Base-by-base conservation (phyloP, 2,797 vertebrate species). In the Calcarius lapponicus region DNA sequence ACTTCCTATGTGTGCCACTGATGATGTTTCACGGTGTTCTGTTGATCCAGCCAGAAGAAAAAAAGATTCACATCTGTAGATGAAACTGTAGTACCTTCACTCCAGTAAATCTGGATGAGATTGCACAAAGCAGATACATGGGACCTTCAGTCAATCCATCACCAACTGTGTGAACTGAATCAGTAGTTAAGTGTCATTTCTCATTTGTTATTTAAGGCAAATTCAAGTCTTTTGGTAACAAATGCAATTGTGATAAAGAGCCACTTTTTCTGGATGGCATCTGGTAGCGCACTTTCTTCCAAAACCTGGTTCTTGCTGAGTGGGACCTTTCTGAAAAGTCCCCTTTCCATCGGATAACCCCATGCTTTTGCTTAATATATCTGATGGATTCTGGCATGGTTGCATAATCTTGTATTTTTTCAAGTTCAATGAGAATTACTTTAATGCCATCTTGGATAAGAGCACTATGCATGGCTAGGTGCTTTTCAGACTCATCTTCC, bases 381-480 rank as follows among this genome's bases (percentile, higher is more conserved):
- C 95, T 97, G 90, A 99, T 97, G 21, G 99, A 99, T 97, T 99
- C 98, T 6, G 99, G 98, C 94, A 99, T 98, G 71, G 76, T 66
- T 51, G 96, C 95, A 69, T 99, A 98, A 79, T 99, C 98, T 81
- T 98, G 96, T 24, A 98, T 98, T 90, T 98, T 98, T 86, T 98
- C 98, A 97, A 98, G 80, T 96, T 99, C 99, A 71, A 99, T 97
- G 70, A 99, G 97, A 87, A 99, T 98, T 15, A 99, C 97, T 96
- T 97, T 97, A 32, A 97, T 98, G 40, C 98, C 97, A 6, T 98
- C 98, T 54, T 96, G 97, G 22, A 98, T 97, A 70, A 99, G 97
- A 80, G 99, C 98, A 17, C 98, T 98, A n/a, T 99, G 96, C 65
- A 99, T 93, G 16, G 98, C 99, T 17, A 99, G 95, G 66, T 98